phyloP scores from a whole-genome alignment of 2,113 vertebrate species.

The Drymodes brunneopygia region DNA sequence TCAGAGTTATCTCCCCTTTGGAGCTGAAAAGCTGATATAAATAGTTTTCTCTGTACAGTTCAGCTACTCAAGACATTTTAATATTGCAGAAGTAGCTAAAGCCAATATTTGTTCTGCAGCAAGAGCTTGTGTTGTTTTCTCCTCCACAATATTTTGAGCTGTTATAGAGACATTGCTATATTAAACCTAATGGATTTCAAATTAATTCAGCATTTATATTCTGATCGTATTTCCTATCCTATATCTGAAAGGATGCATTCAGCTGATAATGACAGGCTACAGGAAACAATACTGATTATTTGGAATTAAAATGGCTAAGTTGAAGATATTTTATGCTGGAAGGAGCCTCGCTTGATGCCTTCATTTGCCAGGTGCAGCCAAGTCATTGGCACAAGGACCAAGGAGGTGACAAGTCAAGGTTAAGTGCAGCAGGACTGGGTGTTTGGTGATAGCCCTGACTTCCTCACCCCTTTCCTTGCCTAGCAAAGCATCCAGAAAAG shows the following conservation, averaged over 20 bases:
- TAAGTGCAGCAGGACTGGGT: background rate
- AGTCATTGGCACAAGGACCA: background rate
- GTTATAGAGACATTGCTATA: background rate
- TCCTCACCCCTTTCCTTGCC: background rate
- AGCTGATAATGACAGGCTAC: background rate
- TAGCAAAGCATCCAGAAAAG: background rate
- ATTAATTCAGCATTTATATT: conserved; percentile 2
- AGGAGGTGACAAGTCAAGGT: background rate
- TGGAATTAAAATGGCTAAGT: background rate
- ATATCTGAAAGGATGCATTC: background rate
- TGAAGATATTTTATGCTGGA: background rate
- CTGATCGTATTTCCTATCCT: background rate
- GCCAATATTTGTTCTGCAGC: background rate
- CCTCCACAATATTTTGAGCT: background rate
- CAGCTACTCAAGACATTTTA: conserved; percentile 3
- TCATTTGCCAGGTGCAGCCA: background rate
- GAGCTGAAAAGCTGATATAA: background rate
- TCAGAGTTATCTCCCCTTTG: background rate
- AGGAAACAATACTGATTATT: conserved; percentile 6
- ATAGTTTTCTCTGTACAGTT: background rate
- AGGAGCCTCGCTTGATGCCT: background rate
- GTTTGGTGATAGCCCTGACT: background rate
- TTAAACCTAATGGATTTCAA: conserved; percentile 6
- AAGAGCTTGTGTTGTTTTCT: background rate
- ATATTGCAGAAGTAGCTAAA: conserved; percentile 8